These are phyloP conservation scores for Gnathonemus echidnorhynchus DNA, from an alignment of 2,113 vertebrate genomes.

Conservation along the genomic window DNA sequence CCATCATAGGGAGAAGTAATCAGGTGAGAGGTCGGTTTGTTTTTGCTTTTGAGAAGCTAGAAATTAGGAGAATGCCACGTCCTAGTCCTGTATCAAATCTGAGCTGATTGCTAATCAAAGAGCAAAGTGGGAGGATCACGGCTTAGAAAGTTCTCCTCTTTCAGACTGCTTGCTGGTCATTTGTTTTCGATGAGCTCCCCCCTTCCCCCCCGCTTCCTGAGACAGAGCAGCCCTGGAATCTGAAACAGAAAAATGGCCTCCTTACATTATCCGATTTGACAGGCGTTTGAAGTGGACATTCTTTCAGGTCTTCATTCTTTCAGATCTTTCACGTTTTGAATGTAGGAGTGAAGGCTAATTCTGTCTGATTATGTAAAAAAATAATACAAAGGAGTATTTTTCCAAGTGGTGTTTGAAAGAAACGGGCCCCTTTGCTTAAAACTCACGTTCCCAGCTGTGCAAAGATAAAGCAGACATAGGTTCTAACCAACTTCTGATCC, in stretches of 20 bases:
- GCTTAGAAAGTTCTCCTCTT: conserved; percentile 1
- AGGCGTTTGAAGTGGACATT: background rate
- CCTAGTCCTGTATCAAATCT: background rate
- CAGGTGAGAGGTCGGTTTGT: background rate
- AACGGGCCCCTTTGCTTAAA: background rate
- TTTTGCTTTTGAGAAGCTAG: background rate
- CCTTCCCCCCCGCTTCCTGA: background rate
- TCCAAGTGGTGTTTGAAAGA: background rate
- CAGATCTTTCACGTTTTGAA: background rate
- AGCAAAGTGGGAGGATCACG: background rate
- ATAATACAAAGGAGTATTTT: background rate
- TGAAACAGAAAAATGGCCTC: background rate
- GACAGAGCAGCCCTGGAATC: background rate
- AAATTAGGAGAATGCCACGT: background rate
- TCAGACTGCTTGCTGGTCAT: background rate
- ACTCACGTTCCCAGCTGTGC: background rate
- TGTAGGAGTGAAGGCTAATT: background rate
- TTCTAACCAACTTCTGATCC: background rate
- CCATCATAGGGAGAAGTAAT: background rate
- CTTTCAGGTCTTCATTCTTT: too few relatives aligned
- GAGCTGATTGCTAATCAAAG: background rate
- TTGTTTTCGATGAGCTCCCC: background rate
- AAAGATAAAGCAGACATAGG: background rate
- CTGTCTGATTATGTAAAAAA: background rate
- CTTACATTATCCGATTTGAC: background rate